phyloP scores from a whole-genome alignment of 2,888 invertebrate species.

The Eugnorisma glareosa region DNA sequence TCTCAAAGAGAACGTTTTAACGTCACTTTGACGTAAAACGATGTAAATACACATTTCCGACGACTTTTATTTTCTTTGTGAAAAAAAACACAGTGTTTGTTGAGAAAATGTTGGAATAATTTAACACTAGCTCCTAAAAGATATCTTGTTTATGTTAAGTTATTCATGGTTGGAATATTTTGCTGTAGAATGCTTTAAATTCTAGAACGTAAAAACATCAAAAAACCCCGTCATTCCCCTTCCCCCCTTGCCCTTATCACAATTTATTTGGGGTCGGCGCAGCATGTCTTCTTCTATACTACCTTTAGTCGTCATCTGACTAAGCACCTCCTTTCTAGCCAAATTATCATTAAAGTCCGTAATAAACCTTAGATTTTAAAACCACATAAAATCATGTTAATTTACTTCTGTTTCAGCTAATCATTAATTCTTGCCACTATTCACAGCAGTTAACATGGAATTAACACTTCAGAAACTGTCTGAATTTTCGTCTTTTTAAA shows the following conservation, averaged over 20 bases:
- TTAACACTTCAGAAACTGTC: background rate
- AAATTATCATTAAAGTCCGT: background rate
- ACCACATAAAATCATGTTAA: background rate
- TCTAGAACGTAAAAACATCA: background rate
- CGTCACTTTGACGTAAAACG: conserved; percentile 31
- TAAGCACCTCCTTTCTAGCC: background rate
- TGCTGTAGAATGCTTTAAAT: background rate
- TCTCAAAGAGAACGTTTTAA: conserved; percentile 44
- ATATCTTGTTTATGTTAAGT: conserved; percentile 1
- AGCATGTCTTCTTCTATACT: background rate
- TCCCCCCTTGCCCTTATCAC: background rate
- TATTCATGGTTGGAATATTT: conserved; percentile 1
- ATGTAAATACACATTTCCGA: conserved; percentile 40
- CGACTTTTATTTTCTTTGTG: conserved; percentile 24
- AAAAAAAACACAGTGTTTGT: conserved; percentile 34
- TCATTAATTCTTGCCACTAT: background rate
- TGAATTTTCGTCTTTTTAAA: background rate
- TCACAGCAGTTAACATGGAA: too few relatives aligned
- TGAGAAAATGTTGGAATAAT: conserved; percentile 16
- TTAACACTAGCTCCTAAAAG: conserved; percentile 13
- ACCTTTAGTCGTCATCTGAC: background rate
- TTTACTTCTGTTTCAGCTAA: background rate
- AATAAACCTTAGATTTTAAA: background rate
- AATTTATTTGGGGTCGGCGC: background rate
- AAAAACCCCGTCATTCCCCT: background rate